Evolutionary conservation across 2,797 vertebrate genomes (phyloP).

Genomic region (Gambelia wislizenii): DNA sequence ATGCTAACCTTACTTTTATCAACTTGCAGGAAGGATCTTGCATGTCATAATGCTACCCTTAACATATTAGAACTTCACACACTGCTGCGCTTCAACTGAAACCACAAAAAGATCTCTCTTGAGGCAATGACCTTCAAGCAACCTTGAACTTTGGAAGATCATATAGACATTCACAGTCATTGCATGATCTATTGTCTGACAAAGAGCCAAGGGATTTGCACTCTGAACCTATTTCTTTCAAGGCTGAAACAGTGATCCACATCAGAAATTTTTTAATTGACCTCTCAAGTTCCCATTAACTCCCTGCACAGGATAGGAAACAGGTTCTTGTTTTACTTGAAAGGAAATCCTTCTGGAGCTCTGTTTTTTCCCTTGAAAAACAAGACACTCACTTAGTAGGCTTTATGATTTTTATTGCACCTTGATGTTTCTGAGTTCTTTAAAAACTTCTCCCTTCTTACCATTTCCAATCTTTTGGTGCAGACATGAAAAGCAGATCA

Average conservation of each 20-base stretch:
- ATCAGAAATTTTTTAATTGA: slow-evolving; percentile 65
- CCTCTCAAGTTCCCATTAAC: slow-evolving; percentile 53
- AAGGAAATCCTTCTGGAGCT: slow-evolving; percentile 49
- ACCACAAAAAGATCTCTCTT: not conserved
- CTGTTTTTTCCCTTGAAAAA: slow-evolving; percentile 52
- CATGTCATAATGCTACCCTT: not conserved
- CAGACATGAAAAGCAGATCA: slow-evolving; percentile 12
- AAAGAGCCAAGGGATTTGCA: slow-evolving; percentile 51
- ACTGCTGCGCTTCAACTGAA: slow-evolving; percentile 21
- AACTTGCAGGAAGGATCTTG: not conserved
- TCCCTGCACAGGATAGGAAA: slow-evolving; percentile 40
- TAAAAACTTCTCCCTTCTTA: slow-evolving; percentile 51
- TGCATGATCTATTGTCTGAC: slow-evolving; percentile 60
- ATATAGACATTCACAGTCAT: slow-evolving; percentile 36
- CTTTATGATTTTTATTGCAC: slow-evolving; percentile 40
- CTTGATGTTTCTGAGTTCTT: slow-evolving; percentile 45
- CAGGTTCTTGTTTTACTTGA: slow-evolving; percentile 56
- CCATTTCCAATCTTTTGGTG: slow-evolving; percentile 29
- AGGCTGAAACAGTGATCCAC: slow-evolving; percentile 41
- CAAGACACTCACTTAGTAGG: slow-evolving; percentile 12
- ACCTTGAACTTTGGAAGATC: slow-evolving; percentile 54
- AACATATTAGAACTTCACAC: not conserved
- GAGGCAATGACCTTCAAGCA: slow-evolving; percentile 50
- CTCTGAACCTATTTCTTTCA: slow-evolving; percentile 55
- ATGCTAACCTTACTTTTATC: not conserved